Conservation (phyloP, 2,888 invertebrate genomes). For the Drosophila picticornis region DNA sequence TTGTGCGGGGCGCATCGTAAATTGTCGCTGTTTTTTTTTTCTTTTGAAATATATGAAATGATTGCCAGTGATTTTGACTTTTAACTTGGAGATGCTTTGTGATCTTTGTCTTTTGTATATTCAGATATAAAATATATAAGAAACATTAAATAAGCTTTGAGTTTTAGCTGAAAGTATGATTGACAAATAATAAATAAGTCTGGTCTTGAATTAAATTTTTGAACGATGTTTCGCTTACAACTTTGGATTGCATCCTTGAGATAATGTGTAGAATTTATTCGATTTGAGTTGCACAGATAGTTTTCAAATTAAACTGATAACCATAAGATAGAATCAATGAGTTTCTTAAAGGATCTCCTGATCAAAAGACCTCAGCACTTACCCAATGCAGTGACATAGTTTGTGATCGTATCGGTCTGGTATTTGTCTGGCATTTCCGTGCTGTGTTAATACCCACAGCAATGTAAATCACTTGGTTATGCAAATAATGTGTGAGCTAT, state of each 20-base stretch:
- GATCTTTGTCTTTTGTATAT: not conserved
- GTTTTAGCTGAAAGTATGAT: not conserved
- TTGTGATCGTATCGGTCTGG: slow-evolving; percentile 18
- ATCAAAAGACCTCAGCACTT: not conserved
- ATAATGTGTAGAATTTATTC: not conserved
- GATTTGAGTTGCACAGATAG: not conserved
- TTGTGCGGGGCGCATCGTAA: slow-evolving; percentile 82
- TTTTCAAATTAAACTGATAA: not conserved
- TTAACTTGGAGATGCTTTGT: slow-evolving; percentile 10
- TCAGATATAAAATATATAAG: not conserved
- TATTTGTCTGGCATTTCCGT: slow-evolving; percentile 57
- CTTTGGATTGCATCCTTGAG: not conserved
- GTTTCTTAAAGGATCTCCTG: not conserved
- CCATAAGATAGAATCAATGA: not conserved
- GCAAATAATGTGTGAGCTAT: slow-evolving; percentile 52
- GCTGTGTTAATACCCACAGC: slow-evolving; percentile 36
- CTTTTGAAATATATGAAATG: not conserved
- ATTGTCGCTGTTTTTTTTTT: slow-evolving; percentile 56
- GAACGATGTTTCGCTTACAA: not conserved
- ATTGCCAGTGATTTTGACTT: slow-evolving; percentile 21
- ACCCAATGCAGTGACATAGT: slow-evolving; percentile 57
- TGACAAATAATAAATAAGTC: not conserved
- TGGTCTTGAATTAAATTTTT: not conserved
- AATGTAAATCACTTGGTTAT: slow-evolving; percentile 75
- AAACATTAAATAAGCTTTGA: not conserved